Evolutionary conservation across 2,888 invertebrate genomes (phyloP).

Genomic region (Callosobruchus maculatus): DNA sequence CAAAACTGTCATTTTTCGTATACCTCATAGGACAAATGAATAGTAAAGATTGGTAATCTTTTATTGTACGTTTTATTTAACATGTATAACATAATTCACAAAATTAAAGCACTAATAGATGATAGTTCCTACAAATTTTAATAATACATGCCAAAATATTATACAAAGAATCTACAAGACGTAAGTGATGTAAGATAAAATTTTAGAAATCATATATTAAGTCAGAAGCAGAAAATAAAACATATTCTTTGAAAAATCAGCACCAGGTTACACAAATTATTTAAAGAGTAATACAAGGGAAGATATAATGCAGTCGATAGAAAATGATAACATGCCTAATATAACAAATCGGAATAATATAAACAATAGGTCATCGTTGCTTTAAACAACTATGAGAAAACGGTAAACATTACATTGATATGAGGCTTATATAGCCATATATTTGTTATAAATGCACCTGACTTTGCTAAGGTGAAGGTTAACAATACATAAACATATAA

Average conservation of each 20-base stretch:
- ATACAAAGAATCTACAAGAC: conserved; percentile 17
- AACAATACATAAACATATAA: background rate
- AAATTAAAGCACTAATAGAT: conserved; percentile 31
- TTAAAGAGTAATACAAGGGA: conserved; percentile 3
- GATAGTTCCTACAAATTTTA: conserved; percentile 22
- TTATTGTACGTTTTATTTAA: conserved; percentile 29
- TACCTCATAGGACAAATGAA: too few species aligned
- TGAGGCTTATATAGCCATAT: background rate
- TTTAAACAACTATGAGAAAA: background rate
- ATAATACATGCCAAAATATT: conserved; percentile 19
- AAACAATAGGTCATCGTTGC: background rate
- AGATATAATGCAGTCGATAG: background rate
- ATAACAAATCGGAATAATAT: background rate
- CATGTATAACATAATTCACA: conserved; percentile 31
- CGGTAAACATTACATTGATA: background rate
- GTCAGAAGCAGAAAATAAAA: conserved; percentile 1
- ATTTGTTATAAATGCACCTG: background rate
- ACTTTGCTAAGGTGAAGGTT: background rate
- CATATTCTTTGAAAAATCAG: conserved; percentile 5
- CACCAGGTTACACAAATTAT: conserved; percentile 10
- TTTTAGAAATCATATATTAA: background rate
- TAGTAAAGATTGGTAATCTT: conserved; percentile 1
- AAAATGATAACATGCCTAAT: background rate
- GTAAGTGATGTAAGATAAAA: conserved; percentile 18
- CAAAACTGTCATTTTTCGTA: too few species aligned